Evolutionary conservation across 1,140 invertebrate species (phyloP).

Genomic region (Brachionus plicatilis): DNA sequence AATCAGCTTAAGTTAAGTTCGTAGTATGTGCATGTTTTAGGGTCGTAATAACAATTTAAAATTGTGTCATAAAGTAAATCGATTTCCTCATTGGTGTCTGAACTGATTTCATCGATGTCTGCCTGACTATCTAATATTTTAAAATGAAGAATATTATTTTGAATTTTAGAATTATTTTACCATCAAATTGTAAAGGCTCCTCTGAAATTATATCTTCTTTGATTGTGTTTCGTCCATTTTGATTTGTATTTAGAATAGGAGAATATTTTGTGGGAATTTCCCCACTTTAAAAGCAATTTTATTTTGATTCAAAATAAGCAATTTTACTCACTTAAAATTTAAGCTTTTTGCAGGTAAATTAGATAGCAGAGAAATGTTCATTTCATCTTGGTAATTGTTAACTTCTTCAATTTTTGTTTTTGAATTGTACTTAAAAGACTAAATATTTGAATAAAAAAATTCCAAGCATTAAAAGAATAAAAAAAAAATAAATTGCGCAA

Average conservation of each 20-base stretch:
- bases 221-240: not conserved
- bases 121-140: conserved; percentile 14
- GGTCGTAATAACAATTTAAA: conserved; percentile 56
- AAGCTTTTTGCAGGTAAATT: conserved; percentile 24
- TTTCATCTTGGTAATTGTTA: conserved; percentile 34
- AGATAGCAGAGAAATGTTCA: conserved; percentile 14
- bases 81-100: conserved; percentile 41
- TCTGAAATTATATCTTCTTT: not conserved
- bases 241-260: not conserved
- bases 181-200: not conserved
- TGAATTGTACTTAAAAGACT: not conserved
- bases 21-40: conserved; percentile 53
- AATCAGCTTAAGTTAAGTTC: conserved; percentile 46
- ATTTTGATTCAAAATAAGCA: not conserved
- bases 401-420: not conserved
- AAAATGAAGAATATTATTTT: not conserved
- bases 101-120: conserved; percentile 21
- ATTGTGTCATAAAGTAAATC: conserved; percentile 53
- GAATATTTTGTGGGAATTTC: conserved; percentile 8
- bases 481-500: no score
- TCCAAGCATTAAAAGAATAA: no score
- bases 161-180: not conserved
- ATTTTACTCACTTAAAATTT: conserved; percentile 7
- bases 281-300: not conserved
- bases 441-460: not conserved